These are phyloP conservation scores for Coilia nasus DNA, from an alignment of 2,797 vertebrate genomes.

Conservation along the genomic window DNA sequence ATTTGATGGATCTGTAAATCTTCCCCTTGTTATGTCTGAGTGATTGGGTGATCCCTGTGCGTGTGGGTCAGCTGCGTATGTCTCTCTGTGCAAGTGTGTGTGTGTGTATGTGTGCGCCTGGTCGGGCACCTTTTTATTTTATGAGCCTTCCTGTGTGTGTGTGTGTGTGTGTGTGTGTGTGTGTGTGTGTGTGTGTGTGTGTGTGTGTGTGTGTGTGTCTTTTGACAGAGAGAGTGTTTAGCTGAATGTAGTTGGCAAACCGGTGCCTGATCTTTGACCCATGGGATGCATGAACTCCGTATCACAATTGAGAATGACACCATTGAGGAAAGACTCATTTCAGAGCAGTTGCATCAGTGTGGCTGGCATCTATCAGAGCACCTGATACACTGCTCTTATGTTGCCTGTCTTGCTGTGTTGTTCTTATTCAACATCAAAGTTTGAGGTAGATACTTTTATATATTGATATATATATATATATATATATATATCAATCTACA, in stretches of 20 bases:
- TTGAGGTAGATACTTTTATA: too few relatives aligned
- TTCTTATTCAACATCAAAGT: background rate
- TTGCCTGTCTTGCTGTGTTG: background rate
- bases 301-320: too few relatives aligned
- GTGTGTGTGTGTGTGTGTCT: background rate
- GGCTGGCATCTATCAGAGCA: background rate
- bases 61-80: conserved; percentile 14
- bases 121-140: background rate
- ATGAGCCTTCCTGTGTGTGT: background rate
- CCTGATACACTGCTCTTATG: background rate
- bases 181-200: conserved; percentile 1
- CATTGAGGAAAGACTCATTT: background rate
- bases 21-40: conserved; percentile 40
- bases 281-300: background rate
- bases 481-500: background rate
- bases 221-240: background rate
- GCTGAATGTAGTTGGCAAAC: background rate
- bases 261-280: background rate
- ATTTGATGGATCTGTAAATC: conserved; percentile 42
- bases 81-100: conserved; percentile 16
- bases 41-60: conserved; percentile 39
- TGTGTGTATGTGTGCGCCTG: background rate
- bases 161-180: conserved; percentile 14
- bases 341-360: background rate
- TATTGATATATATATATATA: background rate